These are phyloP conservation scores for Bimastos eiseni DNA, from an alignment of 2,888 invertebrate genomes.

Conservation along the genomic window DNA sequence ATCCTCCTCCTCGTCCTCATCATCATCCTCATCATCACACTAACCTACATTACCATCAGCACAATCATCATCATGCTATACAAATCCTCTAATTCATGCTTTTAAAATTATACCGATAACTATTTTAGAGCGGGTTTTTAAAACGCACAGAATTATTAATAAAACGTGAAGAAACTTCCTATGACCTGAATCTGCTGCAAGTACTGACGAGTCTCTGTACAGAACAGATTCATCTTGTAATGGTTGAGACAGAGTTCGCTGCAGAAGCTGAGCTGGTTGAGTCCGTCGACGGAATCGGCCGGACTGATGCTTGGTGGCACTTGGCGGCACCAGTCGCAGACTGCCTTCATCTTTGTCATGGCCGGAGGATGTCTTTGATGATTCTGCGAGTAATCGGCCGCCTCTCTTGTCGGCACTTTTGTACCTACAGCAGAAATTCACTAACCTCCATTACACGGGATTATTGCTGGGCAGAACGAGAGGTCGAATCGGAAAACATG, in stretches of 20 bases:
- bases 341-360: conserved; percentile 16
- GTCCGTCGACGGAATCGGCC: conserved; percentile 88
- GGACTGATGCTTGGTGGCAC: conserved; percentile 86
- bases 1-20: neutral
- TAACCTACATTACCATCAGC: neutral
- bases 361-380: neutral
- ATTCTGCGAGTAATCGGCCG: neutral
- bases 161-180: neutral
- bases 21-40: conserved; percentile 18
- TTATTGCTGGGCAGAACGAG: neutral
- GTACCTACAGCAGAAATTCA: conserved; percentile 1
- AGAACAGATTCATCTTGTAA: conserved; percentile 96
- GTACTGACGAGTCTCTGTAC: conserved; percentile 88
- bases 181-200: conserved; percentile 71
- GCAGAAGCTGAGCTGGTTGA: conserved; percentile 83
- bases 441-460: neutral
- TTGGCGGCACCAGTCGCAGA: conserved; percentile 91
- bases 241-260: conserved; percentile 91
- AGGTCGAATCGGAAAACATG: neutral
- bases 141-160: neutral
- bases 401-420: neutral
- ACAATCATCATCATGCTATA: neutral
- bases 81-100: neutral
- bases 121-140: neutral
- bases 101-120: neutral